Conservation (phyloP, 2,888 invertebrate species). For the Galerucella calmariensis region DNA sequence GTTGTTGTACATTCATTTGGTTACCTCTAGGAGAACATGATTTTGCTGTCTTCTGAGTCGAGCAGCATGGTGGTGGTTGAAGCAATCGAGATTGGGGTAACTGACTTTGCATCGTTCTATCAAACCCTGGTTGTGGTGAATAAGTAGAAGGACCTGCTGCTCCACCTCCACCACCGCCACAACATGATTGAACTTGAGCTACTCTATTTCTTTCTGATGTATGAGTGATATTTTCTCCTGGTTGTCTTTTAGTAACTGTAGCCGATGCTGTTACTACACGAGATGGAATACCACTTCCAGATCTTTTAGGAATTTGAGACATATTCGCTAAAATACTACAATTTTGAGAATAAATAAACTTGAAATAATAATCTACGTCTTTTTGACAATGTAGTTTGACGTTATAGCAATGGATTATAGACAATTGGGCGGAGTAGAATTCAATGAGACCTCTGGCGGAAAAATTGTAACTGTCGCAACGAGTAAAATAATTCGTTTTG, state of each 20-base stretch:
- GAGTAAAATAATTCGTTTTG: too few species aligned
- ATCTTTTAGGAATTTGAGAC: constrained; percentile 33
- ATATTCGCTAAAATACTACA: constrained; percentile 20
- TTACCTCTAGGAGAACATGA: neutral
- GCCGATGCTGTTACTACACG: constrained; percentile 23
- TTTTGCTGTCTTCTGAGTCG: neutral
- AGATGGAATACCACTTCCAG: constrained; percentile 18
- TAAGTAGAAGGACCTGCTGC: neutral
- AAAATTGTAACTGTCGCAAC: too few species aligned
- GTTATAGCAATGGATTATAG: too few species aligned
- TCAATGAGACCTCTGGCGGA: too few species aligned
- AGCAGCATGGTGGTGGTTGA: constrained; percentile 6
- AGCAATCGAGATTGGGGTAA: neutral
- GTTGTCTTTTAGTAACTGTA: constrained; percentile 27
- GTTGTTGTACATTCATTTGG: neutral
- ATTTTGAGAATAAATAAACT: neutral
- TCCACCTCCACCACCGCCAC: neutral
- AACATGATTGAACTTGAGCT: constrained; percentile 26
- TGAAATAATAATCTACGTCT: neutral
- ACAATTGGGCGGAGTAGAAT: too few species aligned
- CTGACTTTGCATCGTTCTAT: constrained; percentile 5
- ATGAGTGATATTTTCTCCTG: constrained; percentile 29
- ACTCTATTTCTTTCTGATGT: constrained; percentile 30
- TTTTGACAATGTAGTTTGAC: neutral
- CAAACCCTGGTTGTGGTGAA: neutral